Evolutionary conservation across 2,797 vertebrate genomes (phyloP).

Genomic region (Acridotheres tristis): DNA sequence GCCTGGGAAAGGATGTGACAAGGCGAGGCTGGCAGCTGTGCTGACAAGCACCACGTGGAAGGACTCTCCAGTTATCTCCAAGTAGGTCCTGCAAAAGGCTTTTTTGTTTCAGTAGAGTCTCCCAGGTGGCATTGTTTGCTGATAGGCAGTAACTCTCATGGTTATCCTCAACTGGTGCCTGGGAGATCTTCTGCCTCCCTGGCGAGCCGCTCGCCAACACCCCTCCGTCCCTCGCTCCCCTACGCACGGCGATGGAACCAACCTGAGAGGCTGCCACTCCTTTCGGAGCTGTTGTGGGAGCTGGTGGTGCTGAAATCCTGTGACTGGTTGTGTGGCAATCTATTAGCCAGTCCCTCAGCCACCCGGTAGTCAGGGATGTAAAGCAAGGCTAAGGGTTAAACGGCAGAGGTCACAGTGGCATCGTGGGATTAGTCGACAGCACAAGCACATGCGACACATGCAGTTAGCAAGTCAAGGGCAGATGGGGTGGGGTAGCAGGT

Average conservation of each 20-base stretch:
- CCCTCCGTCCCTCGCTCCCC: slow-evolving; percentile 72
- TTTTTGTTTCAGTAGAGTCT: background rate
- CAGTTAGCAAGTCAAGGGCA: slow-evolving; percentile 86
- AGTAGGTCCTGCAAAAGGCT: background rate
- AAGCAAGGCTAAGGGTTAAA: slow-evolving; percentile 99
- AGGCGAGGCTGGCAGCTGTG: background rate
- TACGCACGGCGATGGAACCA: slow-evolving; percentile 80
- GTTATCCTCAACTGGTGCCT: background rate
- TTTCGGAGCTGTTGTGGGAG: slow-evolving; percentile 99
- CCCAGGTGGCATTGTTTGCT: background rate
- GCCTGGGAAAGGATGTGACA: background rate
- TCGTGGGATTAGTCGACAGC: slow-evolving; percentile 95
- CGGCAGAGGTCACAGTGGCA: slow-evolving; percentile 97
- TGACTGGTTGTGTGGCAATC: slow-evolving; percentile 99
- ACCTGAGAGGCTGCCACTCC: slow-evolving; percentile 99
- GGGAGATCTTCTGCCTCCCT: slow-evolving; percentile 18
- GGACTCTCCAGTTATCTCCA: background rate
- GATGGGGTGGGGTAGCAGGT: slow-evolving; percentile 70
- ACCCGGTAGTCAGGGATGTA: slow-evolving; percentile 99
- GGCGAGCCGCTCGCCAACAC: slow-evolving; percentile 57
- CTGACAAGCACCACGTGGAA: background rate
- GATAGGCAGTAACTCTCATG: background rate
- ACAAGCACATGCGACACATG: slow-evolving; percentile 96
- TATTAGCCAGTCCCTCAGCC: slow-evolving; percentile 99
- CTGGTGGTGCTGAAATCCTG: slow-evolving; percentile 99